A percentile compares a stretch with the other conserved stretches of the same genome.
Conservation (phyloP, 2,888 invertebrate genomes). For the Serripes groenlandicus region DNA sequence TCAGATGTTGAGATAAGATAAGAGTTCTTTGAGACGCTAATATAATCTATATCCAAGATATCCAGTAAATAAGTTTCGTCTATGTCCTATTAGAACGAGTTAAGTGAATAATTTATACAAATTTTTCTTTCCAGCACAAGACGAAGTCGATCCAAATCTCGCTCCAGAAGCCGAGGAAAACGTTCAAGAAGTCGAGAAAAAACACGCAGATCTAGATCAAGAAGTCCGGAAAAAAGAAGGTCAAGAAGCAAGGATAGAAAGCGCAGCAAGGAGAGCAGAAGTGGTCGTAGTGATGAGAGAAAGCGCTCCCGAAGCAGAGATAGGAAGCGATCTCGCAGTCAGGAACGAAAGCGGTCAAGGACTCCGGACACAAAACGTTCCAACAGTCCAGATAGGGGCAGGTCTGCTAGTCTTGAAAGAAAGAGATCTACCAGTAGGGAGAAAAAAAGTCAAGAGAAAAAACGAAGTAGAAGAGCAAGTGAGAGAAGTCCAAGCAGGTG, state of each 20-base stretch:
- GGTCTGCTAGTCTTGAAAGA: background rate
- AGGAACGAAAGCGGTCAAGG: background rate
- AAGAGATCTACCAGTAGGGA: background rate
- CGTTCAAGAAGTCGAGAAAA: constrained; percentile 39
- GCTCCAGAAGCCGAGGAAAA: constrained; percentile 35
- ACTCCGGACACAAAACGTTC: background rate
- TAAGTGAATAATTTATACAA: background rate
- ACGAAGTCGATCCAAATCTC: constrained; percentile 48
- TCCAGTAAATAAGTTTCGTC: background rate
- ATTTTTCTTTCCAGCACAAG: constrained; percentile 16
- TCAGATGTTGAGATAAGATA: too few species aligned
- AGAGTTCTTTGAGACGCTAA: background rate
- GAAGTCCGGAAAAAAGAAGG: constrained; percentile 20
- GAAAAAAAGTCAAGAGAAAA: too few species aligned
- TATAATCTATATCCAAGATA: background rate
- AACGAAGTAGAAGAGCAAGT: too few species aligned
- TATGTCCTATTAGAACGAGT: too few species aligned
- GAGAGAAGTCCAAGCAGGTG: too few species aligned
- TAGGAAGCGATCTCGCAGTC: background rate
- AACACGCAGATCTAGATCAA: constrained; percentile 25
- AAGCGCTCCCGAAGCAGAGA: background rate
- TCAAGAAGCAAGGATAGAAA: constrained; percentile 9
- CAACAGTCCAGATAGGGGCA: background rate
- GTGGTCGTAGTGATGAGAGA: background rate
- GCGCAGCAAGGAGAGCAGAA: background rate